Evolutionary conservation across 2,113 vertebrate species (phyloP).

Genomic region (Apistogramma diplotaenia): DNA sequence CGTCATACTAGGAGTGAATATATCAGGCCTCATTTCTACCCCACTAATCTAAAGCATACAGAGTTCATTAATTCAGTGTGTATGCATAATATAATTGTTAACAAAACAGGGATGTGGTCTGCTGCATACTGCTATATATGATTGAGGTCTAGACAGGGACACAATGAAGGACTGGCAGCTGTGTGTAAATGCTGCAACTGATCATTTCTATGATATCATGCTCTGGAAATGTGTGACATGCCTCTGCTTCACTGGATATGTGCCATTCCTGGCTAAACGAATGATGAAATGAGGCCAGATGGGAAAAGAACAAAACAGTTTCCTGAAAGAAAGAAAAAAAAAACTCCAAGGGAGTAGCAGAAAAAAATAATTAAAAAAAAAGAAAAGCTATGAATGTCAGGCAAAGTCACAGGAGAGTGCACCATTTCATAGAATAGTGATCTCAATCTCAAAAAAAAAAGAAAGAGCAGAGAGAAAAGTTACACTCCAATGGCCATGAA

Average conservation of each 20-base stretch:
- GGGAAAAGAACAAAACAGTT: slow-evolving; percentile 51
- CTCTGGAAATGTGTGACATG: slow-evolving; percentile 45
- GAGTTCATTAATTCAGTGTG: too few relatives aligned
- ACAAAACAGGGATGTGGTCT: neutral
- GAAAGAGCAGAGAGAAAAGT: slow-evolving; percentile 36
- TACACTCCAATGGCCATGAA: slow-evolving; percentile 64
- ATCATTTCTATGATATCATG: slow-evolving; percentile 49
- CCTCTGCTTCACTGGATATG: slow-evolving; percentile 31
- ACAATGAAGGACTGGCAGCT: slow-evolving; percentile 35
- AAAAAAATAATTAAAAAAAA: neutral
- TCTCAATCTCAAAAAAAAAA: slow-evolving; percentile 44
- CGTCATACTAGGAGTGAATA: too few relatives aligned
- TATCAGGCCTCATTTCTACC: too few relatives aligned
- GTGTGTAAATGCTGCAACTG: slow-evolving; percentile 26
- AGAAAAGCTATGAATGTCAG: slow-evolving; percentile 41
- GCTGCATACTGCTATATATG: neutral
- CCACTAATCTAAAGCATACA: too few relatives aligned
- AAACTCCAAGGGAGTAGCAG: neutral
- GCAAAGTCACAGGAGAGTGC: slow-evolving; percentile 57
- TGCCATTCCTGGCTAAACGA: slow-evolving; percentile 39
- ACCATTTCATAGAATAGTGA: slow-evolving; percentile 48
- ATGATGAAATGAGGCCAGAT: slow-evolving; percentile 60
- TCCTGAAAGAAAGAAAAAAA: slow-evolving; percentile 3
- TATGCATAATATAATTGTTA: too few relatives aligned
- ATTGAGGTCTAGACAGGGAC: neutral